Evolutionary conservation across 2,113 vertebrate genomes (phyloP).

Genomic region (Gallinago paraguaiae): DNA sequence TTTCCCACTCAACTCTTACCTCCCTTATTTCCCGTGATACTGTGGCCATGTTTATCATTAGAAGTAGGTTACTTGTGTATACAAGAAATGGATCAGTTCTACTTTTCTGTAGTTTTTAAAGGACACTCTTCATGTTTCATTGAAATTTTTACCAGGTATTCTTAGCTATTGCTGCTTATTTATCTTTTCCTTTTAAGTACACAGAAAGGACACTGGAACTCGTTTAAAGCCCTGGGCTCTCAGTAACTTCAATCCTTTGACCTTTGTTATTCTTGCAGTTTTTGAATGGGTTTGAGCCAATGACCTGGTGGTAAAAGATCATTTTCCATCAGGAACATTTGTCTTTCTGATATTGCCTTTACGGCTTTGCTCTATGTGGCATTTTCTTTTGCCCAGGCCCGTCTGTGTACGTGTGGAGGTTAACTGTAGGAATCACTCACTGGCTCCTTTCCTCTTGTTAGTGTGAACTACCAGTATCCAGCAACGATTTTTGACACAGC

Average conservation of each 20-base stretch:
- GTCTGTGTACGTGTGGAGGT: neutral
- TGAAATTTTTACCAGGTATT: neutral
- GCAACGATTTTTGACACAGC: neutral
- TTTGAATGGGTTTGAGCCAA: neutral
- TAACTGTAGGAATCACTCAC: slow-evolving; percentile 9
- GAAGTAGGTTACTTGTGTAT: neutral
- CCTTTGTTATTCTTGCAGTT: neutral
- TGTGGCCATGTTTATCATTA: neutral
- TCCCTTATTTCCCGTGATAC: neutral
- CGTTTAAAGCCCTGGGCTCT: neutral
- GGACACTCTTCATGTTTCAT: neutral
- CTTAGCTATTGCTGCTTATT: neutral
- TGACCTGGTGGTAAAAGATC: neutral
- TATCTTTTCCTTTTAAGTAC: neutral
- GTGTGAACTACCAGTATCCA: neutral
- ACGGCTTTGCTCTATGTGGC: neutral
- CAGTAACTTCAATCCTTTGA: neutral
- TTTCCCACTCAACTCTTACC: neutral
- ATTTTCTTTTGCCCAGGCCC: neutral
- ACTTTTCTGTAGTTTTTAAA: neutral
- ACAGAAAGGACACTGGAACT: neutral
- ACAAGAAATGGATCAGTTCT: neutral
- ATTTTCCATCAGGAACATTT: neutral
- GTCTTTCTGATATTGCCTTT: neutral
- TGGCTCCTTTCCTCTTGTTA: neutral